phyloP scores from a whole-genome alignment of 2,797 vertebrate species.

The Coregonus ussuriensis region DNA sequence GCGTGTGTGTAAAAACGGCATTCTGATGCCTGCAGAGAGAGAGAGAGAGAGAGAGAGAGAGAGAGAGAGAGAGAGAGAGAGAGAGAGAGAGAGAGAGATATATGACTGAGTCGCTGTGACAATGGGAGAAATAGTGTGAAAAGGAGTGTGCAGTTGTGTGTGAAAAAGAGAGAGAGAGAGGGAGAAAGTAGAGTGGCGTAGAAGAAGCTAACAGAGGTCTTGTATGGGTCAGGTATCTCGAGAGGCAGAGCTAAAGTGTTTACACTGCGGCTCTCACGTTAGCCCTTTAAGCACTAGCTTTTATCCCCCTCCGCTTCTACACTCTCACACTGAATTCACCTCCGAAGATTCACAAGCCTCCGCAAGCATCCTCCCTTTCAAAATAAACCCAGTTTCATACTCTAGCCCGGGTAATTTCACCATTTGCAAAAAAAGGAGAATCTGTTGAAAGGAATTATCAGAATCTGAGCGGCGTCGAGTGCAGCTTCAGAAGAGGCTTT shows the following conservation, averaged over 20 bases:
- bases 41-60: neutral
- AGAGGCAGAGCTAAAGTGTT: slow-evolving; percentile 15
- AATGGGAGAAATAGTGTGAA: neutral
- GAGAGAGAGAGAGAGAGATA: neutral
- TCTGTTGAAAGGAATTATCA: slow-evolving; percentile 16
- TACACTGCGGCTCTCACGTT: slow-evolving; percentile 1
- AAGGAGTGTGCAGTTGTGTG: neutral
- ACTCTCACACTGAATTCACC: slow-evolving; percentile 17
- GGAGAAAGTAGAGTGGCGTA: neutral
- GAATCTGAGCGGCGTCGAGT: slow-evolving; percentile 3
- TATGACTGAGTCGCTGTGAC: neutral
- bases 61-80: neutral
- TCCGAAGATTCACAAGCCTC: neutral
- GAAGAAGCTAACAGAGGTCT: neutral
- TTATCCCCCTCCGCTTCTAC: slow-evolving; percentile 11
- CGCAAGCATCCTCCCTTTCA: neutral
- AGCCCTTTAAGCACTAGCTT: slow-evolving; percentile 1
- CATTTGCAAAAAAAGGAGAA: slow-evolving; percentile 11
- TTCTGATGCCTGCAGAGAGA: slow-evolving; percentile 6
- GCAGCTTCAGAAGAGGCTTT: slow-evolving; percentile 2
- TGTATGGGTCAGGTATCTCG: slow-evolving; percentile 23
- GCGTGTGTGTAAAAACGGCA: neutral
- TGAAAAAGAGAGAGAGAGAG: neutral
- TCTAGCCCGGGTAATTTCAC: slow-evolving; percentile 13
- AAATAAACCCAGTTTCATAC: neutral